Conservation (phyloP, 2,888 invertebrate genomes). For the Campopleginae sp. region DNA sequence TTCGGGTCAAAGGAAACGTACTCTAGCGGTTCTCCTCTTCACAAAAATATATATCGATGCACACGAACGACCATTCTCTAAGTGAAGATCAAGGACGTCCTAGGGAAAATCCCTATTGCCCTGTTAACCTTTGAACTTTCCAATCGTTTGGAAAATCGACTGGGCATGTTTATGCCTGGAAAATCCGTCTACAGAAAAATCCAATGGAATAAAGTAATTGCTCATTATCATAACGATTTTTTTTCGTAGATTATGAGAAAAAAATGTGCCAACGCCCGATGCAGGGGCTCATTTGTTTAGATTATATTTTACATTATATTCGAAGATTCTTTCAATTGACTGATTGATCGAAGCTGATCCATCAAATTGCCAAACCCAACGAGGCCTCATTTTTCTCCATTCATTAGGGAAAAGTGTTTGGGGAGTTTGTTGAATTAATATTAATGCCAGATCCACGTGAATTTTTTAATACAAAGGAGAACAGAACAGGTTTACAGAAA, state of each 20-base stretch:
- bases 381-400: neutral
- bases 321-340: neutral
- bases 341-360: neutral
- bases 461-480: neutral
- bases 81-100: conserved; percentile 20
- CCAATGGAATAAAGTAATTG: neutral
- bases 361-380: neutral
- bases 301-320: neutral
- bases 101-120: conserved; percentile 48
- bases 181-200: neutral
- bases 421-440: neutral
- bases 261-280: neutral
- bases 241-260: neutral
- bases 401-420: neutral
- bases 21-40: conserved; percentile 45
- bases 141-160: conserved; percentile 53
- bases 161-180: neutral
- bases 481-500: neutral
- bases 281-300: neutral
- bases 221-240: neutral
- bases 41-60: conserved; percentile 52
- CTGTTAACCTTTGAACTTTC: conserved; percentile 61
- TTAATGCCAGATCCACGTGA: neutral
- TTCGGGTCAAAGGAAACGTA: conserved; percentile 61
- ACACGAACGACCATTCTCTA: conserved; percentile 40